These are phyloP conservation scores for Choristoneura fumiferana DNA, from an alignment of 1,140 invertebrate genomes.

Conservation along the genomic window DNA sequence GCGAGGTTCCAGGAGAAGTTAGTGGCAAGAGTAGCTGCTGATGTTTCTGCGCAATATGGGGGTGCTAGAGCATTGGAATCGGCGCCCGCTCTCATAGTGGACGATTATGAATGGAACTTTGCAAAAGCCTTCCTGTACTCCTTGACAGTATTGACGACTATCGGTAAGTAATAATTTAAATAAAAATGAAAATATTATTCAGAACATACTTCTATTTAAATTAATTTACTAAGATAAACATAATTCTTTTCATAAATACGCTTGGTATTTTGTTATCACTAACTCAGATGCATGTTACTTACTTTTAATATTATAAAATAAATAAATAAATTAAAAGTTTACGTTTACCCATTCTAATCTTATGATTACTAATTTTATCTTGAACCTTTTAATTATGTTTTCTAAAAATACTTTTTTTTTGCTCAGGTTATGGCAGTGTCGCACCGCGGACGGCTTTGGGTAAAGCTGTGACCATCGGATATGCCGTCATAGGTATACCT, in stretches of 20 bases:
- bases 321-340: too few relatives aligned
- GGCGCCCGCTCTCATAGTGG: constrained; percentile 73
- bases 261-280: too few relatives aligned
- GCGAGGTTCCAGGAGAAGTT: constrained; percentile 92
- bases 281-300: too few relatives aligned
- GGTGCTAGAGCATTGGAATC: constrained; percentile 69
- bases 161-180: constrained; percentile 94
- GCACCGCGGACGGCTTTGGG: constrained; percentile 89
- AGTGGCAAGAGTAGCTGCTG: constrained; percentile 87
- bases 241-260: too few relatives aligned
- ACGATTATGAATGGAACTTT: constrained; percentile 93
- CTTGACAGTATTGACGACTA: constrained; percentile 96
- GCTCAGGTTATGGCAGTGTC: constrained; percentile 93
- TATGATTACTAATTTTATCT: too few relatives aligned
- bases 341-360: too few relatives aligned
- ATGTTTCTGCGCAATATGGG: constrained; percentile 79
- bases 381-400: too few relatives aligned
- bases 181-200: too few relatives aligned
- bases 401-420: constrained; percentile 28
- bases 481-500: constrained; percentile 94
- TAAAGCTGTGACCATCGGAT: constrained; percentile 92
- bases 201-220: too few relatives aligned
- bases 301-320: too few relatives aligned
- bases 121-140: constrained; percentile 97
- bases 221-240: too few relatives aligned